phyloP scores from a whole-genome alignment of 2,888 invertebrate genomes.

The Altica lythri region DNA sequence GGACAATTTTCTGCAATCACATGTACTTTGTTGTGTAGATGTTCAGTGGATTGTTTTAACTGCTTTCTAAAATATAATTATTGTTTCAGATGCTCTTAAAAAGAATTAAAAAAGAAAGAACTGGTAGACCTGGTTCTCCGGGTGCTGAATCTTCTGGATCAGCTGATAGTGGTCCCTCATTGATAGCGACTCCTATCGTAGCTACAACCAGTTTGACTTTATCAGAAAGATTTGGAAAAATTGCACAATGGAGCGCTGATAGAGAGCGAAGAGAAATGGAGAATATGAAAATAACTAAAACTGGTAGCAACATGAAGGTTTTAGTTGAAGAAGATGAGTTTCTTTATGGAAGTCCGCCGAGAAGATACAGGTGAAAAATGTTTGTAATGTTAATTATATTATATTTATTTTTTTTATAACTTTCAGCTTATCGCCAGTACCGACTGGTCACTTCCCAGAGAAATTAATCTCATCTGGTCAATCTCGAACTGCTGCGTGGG shows the following conservation, averaged over 20 bases:
- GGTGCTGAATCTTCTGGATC: slow-evolving; percentile 64
- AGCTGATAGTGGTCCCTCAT: slow-evolving; percentile 64
- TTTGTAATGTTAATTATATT: neutral
- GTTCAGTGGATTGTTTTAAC: neutral
- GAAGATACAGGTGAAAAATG: slow-evolving; percentile 57
- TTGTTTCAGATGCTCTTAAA: slow-evolving; percentile 50
- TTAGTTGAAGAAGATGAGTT: slow-evolving; percentile 69
- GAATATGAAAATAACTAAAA: slow-evolving; percentile 85
- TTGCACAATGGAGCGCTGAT: slow-evolving; percentile 90
- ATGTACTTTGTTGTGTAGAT: neutral
- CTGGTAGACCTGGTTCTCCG: slow-evolving; percentile 57
- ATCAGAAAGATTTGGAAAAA: slow-evolving; percentile 87
- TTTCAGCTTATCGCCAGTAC: slow-evolving; percentile 66
- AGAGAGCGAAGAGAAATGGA: slow-evolving; percentile 75
- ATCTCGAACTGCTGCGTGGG: slow-evolving; percentile 76
- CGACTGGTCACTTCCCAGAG: slow-evolving; percentile 79
- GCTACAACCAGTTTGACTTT: slow-evolving; percentile 70
- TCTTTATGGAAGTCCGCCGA: slow-evolving; percentile 61
- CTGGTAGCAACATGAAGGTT: slow-evolving; percentile 75
- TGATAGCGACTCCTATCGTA: slow-evolving; percentile 66
- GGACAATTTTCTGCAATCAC: no score
- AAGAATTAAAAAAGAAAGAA: slow-evolving; percentile 55
- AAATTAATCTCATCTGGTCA: slow-evolving; percentile 76
- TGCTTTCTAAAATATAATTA: neutral
- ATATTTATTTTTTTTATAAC: no score